These are phyloP conservation scores for Nematostella vectensis DNA, from an alignment of 92 coral and sea anemone genomes.

Conservation along the genomic window DNA sequence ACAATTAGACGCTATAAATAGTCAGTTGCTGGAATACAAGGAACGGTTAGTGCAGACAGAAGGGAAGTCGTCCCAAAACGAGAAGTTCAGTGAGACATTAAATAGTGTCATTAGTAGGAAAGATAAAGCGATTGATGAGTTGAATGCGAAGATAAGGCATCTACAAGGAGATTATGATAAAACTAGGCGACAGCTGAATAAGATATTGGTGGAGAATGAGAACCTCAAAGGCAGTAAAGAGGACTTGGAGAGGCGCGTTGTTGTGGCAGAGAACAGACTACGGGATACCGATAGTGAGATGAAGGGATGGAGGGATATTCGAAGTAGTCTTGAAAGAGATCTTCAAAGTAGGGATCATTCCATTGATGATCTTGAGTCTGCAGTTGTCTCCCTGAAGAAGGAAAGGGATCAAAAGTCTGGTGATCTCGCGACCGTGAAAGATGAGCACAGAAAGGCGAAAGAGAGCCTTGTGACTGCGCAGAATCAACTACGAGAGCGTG, in stretches of 20 bases:
- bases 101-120: conserved; percentile 64
- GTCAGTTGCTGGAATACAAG: conserved; percentile 60
- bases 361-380: conserved; percentile 61
- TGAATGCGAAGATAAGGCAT: conserved; percentile 64
- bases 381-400: conserved; percentile 50
- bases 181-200: conserved; percentile 64
- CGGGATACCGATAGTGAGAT: conserved; percentile 63
- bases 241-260: conserved; percentile 59
- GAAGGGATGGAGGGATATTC: conserved; percentile 54
- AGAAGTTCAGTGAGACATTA: conserved; percentile 81
- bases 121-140: conserved; percentile 69
- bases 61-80: conserved; percentile 75
- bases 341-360: conserved; percentile 62
- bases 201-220: conserved; percentile 38
- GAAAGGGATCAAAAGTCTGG: conserved; percentile 68
- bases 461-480: conserved; percentile 59
- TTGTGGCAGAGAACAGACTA: conserved; percentile 27
- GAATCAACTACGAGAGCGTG: conserved; percentile 71
- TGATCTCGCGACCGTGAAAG: conserved; percentile 51
- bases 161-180: conserved; percentile 75
- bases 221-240: conserved; percentile 56
- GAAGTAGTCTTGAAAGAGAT: conserved; percentile 69
- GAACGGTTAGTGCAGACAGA: conserved; percentile 83
- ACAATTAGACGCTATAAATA: conserved; percentile 77
- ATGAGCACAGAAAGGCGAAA: conserved; percentile 74